Percentiles rank a stretch among this genome's conserved stretches.
phyloP scores from a whole-genome alignment of 2,888 invertebrate genomes.

The Ferrisia virgata region DNA sequence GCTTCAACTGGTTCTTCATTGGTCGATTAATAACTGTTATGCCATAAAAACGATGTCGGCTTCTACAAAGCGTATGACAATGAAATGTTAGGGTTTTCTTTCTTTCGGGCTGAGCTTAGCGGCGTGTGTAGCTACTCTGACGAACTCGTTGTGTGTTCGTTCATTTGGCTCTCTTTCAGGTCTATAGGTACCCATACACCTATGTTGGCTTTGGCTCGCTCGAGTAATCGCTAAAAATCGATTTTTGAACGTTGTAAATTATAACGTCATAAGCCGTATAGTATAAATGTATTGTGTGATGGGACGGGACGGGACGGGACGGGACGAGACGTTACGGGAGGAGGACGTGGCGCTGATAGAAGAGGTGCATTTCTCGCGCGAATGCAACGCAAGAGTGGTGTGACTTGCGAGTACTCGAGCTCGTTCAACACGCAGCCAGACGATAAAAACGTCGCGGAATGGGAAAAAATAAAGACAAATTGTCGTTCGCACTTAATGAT shows the following conservation, averaged over 20 bases:
- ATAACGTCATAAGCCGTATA: background rate
- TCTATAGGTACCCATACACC: no score
- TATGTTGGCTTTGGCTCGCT: background rate
- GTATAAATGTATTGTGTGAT: no score
- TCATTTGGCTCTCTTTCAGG: background rate
- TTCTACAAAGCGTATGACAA: conserved; percentile 35
- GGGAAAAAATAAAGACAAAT: conserved; percentile 12
- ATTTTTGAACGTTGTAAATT: conserved; percentile 34
- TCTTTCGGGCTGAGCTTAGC: background rate
- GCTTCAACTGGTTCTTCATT: conserved; percentile 44
- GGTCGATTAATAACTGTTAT: conserved; percentile 42
- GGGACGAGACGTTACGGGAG: no score
- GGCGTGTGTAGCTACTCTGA: background rate
- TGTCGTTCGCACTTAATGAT: background rate
- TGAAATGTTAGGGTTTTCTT: conserved; percentile 29
- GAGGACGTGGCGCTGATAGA: no score
- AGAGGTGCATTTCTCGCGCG: no score
- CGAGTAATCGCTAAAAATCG: conserved; percentile 34
- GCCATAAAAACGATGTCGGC: conserved; percentile 39
- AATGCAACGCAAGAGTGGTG: no score
- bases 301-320: no score
- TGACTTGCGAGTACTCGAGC: no score
- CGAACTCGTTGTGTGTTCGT: background rate
- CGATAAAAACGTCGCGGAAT: conserved; percentile 4
- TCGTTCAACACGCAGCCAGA: background rate